Evolutionary conservation across 2,113 vertebrate species (phyloP).

Genomic region (Poeciliopsis turrubarensis): DNA sequence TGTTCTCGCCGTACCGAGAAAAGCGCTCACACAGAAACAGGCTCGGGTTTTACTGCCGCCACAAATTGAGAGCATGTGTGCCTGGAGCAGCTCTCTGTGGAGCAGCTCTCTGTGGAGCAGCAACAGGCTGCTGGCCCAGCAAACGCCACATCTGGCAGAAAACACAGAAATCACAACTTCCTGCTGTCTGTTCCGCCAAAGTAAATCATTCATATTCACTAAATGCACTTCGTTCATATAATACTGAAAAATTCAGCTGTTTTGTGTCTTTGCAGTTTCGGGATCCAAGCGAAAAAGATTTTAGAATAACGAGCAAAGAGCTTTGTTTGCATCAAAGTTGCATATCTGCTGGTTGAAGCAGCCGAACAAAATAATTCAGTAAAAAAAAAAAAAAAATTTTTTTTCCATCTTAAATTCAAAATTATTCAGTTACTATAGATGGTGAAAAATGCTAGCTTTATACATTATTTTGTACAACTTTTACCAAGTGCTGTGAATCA

Average conservation of each 20-base stretch:
- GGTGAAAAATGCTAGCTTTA: no score
- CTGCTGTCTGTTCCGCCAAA: not conserved
- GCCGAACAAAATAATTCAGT: not conserved
- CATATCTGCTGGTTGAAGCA: not conserved
- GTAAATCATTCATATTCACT: not conserved
- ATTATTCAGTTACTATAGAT: no score
- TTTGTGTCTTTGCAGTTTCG: no score
- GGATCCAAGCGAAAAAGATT: no score
- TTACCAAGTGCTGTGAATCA: no score
- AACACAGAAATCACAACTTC: not conserved
- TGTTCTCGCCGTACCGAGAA: constrained; percentile 33
- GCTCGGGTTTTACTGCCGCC: constrained; percentile 15
- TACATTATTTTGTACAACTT: no score
- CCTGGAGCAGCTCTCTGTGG: not conserved
- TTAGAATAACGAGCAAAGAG: not conserved
- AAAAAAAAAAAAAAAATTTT: no score
- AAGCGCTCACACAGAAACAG: not conserved
- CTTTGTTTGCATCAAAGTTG: not conserved
- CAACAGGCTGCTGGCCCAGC: not conserved
- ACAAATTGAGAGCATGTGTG: constrained; percentile 22
- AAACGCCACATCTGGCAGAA: not conserved
- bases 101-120: not conserved
- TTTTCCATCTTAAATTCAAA: no score
- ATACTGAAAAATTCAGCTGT: not conserved
- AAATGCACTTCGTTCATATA: not conserved